Conservation (phyloP, 1,140 invertebrate genomes). For the Scaptomyza pallida region DNA sequence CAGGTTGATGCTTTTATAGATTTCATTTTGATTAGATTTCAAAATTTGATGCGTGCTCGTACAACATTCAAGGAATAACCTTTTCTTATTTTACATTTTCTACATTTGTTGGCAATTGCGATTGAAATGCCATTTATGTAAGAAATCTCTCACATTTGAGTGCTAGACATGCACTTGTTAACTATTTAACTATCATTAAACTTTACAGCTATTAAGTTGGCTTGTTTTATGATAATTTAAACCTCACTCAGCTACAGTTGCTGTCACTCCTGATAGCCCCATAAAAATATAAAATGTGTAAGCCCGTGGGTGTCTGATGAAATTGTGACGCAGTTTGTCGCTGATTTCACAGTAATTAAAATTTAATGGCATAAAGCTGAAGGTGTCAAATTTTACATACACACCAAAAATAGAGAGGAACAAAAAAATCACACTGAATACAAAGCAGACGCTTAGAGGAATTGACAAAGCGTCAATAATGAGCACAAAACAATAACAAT, state of each 20-base stretch:
- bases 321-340: slow-evolving; percentile 16
- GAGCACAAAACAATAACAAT: slow-evolving; percentile 41
- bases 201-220: neutral
- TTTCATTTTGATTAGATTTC: slow-evolving; percentile 27
- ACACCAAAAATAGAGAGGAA: slow-evolving; percentile 2
- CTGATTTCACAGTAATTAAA: slow-evolving; percentile 52
- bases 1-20: slow-evolving; percentile 20
- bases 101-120: too few relatives aligned
- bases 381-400: slow-evolving; percentile 36
- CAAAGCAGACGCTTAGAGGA: slow-evolving; percentile 9
- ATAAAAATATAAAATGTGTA: neutral
- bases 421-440: slow-evolving; percentile 4
- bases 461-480: slow-evolving; percentile 29
- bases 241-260: neutral
- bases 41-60: neutral
- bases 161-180: neutral
- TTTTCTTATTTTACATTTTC: neutral
- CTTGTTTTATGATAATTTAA: neutral
- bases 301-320: slow-evolving; percentile 3
- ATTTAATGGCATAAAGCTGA: slow-evolving; percentile 44
- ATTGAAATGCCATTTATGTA: too few relatives aligned
- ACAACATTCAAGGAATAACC: neutral
- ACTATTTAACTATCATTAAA: neutral
- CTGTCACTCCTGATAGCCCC: too few relatives aligned
- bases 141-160: too few relatives aligned